Evolutionary conservation across 2,113 vertebrate genomes (phyloP), one percentile per base, ranked within the genome.

Genomic region (Oriolus oriolus): DNA sequence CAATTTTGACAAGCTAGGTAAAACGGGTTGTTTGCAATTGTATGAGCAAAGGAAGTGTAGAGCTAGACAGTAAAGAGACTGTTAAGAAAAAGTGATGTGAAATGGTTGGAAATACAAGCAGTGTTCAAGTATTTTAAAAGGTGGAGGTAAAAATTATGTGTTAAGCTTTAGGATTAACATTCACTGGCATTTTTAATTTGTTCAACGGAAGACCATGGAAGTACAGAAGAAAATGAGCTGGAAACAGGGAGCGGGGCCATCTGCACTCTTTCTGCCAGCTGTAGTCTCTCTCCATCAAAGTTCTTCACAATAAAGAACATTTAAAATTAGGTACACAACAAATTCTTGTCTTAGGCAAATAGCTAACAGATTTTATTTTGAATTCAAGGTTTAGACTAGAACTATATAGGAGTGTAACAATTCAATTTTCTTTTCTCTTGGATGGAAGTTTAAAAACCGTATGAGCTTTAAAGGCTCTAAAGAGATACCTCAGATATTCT

Each of bases 401-500:
- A 84, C 45, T 89, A 28, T 56, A 57, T 26, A 69, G 44, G 22
- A 71, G 21, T 42, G 15, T 88, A 90, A 35, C 2, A 3, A 76
- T 91, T 87, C 1, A 2, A 37, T 81, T 96, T 94, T 94, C 33
- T 30, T 54, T 81, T 85, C 39, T 47, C 47, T 53, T 41, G 49
- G 37, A 82, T 6, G 4, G 69, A 11, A 3, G 24, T 81, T 93
- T 70, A 80, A 94, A 91, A 94, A 70, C 42, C 0, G 0, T 83
- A 42, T 70, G 37, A 78, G 26, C 20, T 88, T 60, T 91, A 93
- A 90, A 75, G 78, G 13, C 45, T 92, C 76, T 90, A 50, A 96
- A 95, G 95, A 93, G 78, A 42, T 95, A 91, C 50, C 78, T 87
- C 93, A 96, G 54, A 93, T 96, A 87, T 80, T 90, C 85, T 96